phyloP scores from a whole-genome alignment of 2,797 vertebrate species.

The Rachycentron canadum region DNA sequence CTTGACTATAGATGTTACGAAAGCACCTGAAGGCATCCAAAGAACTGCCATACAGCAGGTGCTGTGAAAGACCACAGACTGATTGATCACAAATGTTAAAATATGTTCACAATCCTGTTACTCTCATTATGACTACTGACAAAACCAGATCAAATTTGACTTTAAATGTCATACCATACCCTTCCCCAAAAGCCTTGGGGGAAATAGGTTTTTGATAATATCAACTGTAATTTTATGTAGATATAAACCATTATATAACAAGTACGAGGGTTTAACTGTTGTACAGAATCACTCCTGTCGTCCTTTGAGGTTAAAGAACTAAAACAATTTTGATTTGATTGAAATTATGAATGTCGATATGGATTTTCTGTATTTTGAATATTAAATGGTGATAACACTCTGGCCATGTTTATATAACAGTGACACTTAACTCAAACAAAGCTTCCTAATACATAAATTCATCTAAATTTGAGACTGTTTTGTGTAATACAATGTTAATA shows the following conservation, averaged over 20 bases:
- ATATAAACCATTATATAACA: neutral
- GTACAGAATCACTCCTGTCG: neutral
- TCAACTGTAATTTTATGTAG: neutral
- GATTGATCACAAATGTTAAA: neutral
- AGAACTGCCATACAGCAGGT: slow-evolving; percentile 46
- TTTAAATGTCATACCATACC: too few relatives aligned
- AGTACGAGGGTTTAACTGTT: neutral
- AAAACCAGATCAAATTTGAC: neutral
- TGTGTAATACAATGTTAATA: neutral
- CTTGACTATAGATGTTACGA: slow-evolving; percentile 18
- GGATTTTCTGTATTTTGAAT: neutral
- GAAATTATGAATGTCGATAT: neutral
- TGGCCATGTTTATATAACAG: neutral
- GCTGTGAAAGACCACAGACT: neutral
- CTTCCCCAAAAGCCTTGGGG: neutral
- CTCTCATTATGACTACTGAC: neutral
- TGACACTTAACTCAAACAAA: neutral
- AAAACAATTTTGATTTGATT: too few relatives aligned
- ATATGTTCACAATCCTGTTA: neutral
- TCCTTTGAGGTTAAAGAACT: neutral
- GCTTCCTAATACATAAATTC: neutral
- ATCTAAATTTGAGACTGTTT: neutral
- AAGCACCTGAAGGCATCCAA: slow-evolving; percentile 32
- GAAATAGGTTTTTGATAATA: neutral
- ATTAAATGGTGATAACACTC: neutral